Evolutionary conservation across 2,113 vertebrate species (phyloP), one percentile per base, ranked within the genome.

Genomic region (Charadrius vociferus): DNA sequence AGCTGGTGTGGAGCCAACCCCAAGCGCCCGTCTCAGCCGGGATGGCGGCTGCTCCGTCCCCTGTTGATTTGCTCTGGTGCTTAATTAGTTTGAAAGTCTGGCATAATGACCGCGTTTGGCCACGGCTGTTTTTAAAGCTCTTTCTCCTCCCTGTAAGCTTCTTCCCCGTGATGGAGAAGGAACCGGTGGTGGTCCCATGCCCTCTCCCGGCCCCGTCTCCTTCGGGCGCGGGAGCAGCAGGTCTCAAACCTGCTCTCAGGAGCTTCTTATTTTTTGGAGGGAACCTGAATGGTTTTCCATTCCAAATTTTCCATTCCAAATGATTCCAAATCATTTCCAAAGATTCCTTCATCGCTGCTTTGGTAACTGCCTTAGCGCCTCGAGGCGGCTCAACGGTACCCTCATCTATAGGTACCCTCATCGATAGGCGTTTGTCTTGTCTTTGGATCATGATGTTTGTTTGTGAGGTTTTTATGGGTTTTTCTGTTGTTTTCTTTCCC

Each of bases 321-420:
- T n/a, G n/a, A n/a, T n/a, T n/a, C n/a, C n/a, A n/a, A n/a, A n/a
- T n/a, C n/a, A n/a, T n/a, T n/a, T n/a, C n/a, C n/a, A n/a, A n/a
- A n/a, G n/a, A n/a, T n/a, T n/a, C n/a, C 55, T 52, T 45, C 22
- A 5, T 37, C 0, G 0, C 59, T 55, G 15, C 63, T 84, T 45
- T 0, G 0, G 26, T 18, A 12, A 26, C 45, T 4, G 39, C 47
- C 2, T 2, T 9, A 6, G 59, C 26, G 9, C 34, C 41, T 36
- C 4, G 36, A n/a, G 65, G 49, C 0, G 6, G 22, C 62, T 75
- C 39, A 18, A 26, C 0, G 2, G 19, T 59, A 29, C 78, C 68
- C 37, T 5, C 20, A 5, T 6, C 0, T 12, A 0, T 32, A 2
- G 2, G 19, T 59, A 29, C 78, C 68, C 37, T 5, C 20, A 5